These are phyloP conservation scores for Mormyrus lacerda DNA, from an alignment of 2,113 vertebrate species.

Conservation along the genomic window DNA sequence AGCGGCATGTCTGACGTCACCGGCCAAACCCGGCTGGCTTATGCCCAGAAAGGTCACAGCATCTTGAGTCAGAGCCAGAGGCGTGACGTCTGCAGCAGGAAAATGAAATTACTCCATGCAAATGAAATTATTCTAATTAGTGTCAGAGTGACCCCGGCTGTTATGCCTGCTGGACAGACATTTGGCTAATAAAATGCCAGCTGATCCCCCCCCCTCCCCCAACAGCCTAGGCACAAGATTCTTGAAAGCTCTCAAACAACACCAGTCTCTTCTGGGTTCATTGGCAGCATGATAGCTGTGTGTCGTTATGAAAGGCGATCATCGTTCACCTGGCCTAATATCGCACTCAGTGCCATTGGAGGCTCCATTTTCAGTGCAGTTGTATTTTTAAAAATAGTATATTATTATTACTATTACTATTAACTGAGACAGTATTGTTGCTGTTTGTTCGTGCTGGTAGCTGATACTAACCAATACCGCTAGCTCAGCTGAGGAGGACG, in stretches of 20 bases:
- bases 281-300: neutral
- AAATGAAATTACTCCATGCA: neutral
- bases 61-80: neutral
- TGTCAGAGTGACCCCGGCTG: neutral
- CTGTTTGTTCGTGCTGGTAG: neutral
- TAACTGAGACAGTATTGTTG: neutral
- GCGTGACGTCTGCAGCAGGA: neutral
- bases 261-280: neutral
- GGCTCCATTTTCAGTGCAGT: neutral
- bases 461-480: neutral
- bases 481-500: neutral
- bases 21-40: neutral
- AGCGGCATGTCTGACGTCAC: neutral
- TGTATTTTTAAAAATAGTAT: neutral
- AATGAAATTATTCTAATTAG: constrained; percentile 7
- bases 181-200: neutral
- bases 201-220: neutral
- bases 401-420: neutral
- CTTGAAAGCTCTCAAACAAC: neutral
- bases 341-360: neutral
- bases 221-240: neutral
- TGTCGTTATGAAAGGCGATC: neutral
- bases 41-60: neutral
- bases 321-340: neutral
- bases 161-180: neutral